phyloP scores from a whole-genome alignment of 2,113 vertebrate genomes.

The Phylloscopus trochilus region DNA sequence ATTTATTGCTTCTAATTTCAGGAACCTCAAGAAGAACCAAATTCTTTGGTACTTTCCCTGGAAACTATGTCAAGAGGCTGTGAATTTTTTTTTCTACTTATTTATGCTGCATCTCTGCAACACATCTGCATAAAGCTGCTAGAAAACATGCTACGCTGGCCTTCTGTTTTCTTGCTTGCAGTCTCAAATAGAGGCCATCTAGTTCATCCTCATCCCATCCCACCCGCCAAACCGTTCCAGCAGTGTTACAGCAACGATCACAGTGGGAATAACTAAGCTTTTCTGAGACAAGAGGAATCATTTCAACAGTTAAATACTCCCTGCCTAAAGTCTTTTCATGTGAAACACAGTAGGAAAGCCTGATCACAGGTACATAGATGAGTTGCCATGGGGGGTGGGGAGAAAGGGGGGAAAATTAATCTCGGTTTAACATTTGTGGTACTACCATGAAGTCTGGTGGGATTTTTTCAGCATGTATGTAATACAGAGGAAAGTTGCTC shows the following conservation, averaged over 20 bases:
- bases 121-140: slow-evolving; percentile 73
- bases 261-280: not conserved
- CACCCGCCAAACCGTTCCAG: slow-evolving; percentile 47
- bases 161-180: slow-evolving; percentile 65
- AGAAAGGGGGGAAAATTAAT: not conserved
- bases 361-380: not conserved
- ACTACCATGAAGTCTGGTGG: not conserved
- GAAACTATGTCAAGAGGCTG: slow-evolving; percentile 98
- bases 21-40: slow-evolving; percentile 97
- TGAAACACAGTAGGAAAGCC: not conserved
- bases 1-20: slow-evolving; percentile 77
- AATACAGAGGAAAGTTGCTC: slow-evolving; percentile 31
- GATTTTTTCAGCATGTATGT: not conserved
- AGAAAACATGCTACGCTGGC: slow-evolving; percentile 65
- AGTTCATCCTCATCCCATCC: slow-evolving; percentile 58
- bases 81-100: slow-evolving; percentile 77
- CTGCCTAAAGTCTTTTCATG: not conserved
- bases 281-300: slow-evolving; percentile 19
- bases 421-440: not conserved
- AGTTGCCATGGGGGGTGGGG: not conserved
- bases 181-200: slow-evolving; percentile 47
- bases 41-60: slow-evolving; percentile 98
- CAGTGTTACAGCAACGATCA: slow-evolving; percentile 51
- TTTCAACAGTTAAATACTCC: not conserved
- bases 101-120: slow-evolving; percentile 73